phyloP scores from a whole-genome alignment of 2,113 vertebrate species.

The Zosterops pallidus region DNA sequence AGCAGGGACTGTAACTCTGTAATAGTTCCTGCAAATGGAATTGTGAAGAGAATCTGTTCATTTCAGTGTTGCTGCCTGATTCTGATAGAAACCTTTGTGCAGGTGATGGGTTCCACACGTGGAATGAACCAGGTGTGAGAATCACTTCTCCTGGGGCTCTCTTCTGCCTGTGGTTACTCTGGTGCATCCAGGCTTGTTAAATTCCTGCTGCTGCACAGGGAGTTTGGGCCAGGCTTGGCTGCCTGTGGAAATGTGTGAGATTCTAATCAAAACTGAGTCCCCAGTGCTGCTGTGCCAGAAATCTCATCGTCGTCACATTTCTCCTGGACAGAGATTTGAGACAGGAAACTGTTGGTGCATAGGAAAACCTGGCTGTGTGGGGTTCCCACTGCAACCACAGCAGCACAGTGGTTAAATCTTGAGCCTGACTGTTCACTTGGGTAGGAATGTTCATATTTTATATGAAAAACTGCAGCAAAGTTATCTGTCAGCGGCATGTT shows the following conservation, averaged over 20 bases:
- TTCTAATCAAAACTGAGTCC: background rate
- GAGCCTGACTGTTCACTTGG: background rate
- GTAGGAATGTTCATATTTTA: slow-evolving; percentile 31
- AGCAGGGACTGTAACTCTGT: background rate
- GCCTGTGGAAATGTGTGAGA: background rate
- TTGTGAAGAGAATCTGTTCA: background rate
- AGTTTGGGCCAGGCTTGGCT: background rate
- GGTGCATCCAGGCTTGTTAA: background rate
- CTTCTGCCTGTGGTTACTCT: background rate
- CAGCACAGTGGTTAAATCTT: slow-evolving; percentile 43
- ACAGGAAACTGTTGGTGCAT: background rate
- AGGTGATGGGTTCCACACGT: background rate
- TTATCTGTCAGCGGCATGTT: slow-evolving; percentile 40
- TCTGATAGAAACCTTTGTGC: background rate
- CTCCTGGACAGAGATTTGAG: background rate
- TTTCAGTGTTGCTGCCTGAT: background rate
- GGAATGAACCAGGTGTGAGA: too few relatives aligned
- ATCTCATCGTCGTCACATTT: background rate
- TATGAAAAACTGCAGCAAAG: slow-evolving; percentile 3
- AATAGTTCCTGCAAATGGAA: background rate
- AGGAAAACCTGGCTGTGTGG: background rate
- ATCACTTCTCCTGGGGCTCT: background rate
- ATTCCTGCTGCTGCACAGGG: background rate
- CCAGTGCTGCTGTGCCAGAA: background rate
- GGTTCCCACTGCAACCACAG: background rate